Conservation (phyloP, 2,888 invertebrate species). For the Bombylius discolor region DNA sequence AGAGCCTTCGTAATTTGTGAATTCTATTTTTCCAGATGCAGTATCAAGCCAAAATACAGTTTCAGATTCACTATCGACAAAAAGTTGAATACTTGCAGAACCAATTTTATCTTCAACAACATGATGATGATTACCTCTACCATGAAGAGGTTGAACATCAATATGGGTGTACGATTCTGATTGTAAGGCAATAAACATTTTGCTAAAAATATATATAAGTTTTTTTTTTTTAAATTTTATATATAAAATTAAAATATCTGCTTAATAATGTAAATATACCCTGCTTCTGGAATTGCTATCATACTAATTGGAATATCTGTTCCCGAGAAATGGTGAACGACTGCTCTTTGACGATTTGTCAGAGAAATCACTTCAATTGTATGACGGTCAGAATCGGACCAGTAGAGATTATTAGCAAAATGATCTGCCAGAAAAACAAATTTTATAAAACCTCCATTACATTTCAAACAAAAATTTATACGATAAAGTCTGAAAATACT, state of each 20-base stretch:
- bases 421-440: slow-evolving; percentile 40
- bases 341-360: slow-evolving; percentile 42
- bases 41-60: slow-evolving; percentile 56
- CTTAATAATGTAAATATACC: too few species aligned
- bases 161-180: slow-evolving; percentile 42
- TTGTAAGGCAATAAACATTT: slow-evolving; percentile 50
- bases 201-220: slow-evolving; percentile 39
- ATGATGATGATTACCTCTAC: slow-evolving; percentile 37
- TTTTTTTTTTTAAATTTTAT: too few species aligned
- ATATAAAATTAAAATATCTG: too few species aligned
- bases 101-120: slow-evolving; percentile 31
- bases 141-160: slow-evolving; percentile 56
- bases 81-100: slow-evolving; percentile 27
- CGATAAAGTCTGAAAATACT: too few species aligned
- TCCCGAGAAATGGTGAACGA: slow-evolving; percentile 45
- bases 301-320: slow-evolving; percentile 53
- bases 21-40: slow-evolving; percentile 50
- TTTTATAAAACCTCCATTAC: too few species aligned
- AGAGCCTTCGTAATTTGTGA: slow-evolving; percentile 47
- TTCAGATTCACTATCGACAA: slow-evolving; percentile 42
- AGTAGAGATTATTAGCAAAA: slow-evolving; percentile 58
- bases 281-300: slow-evolving; percentile 41
- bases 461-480: too few species aligned
- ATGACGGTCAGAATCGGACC: slow-evolving; percentile 49
- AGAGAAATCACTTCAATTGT: slow-evolving; percentile 55